These are phyloP conservation scores for Podarcis cretensis DNA, from an alignment of 2,113 vertebrate species.

Conservation along the genomic window DNA sequence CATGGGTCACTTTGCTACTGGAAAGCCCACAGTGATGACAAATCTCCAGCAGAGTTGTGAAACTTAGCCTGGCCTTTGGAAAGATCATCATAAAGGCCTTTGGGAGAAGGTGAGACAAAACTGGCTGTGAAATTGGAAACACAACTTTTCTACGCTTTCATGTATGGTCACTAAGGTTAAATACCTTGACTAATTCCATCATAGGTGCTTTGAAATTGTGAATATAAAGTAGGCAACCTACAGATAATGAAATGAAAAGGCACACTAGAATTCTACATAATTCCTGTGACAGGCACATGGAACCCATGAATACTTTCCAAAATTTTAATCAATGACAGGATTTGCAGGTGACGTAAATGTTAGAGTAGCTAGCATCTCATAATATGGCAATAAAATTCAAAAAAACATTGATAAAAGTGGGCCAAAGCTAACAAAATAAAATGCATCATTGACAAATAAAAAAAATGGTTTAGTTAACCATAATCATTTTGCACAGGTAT, in stretches of 20 bases:
- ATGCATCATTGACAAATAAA: too few relatives aligned
- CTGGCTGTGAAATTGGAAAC: conserved; percentile 8
- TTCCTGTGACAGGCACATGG: neutral
- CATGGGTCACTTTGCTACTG: conserved; percentile 16
- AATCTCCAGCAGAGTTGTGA: conserved; percentile 9
- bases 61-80: conserved; percentile 17
- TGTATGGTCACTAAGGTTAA: neutral
- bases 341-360: neutral
- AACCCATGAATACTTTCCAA: neutral
- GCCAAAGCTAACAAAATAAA: too few relatives aligned
- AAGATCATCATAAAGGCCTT: neutral
- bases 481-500: too few relatives aligned
- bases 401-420: too few relatives aligned
- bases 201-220: neutral
- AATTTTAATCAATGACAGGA: neutral
- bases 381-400: neutral
- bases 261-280: neutral
- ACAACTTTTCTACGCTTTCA: neutral
- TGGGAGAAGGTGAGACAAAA: neutral
- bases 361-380: neutral
- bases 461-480: too few relatives aligned
- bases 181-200: neutral
- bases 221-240: neutral
- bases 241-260: neutral
- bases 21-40: conserved; percentile 15